phyloP scores from a whole-genome alignment of 1,140 invertebrate species.

The Neodiprion pinetum region DNA sequence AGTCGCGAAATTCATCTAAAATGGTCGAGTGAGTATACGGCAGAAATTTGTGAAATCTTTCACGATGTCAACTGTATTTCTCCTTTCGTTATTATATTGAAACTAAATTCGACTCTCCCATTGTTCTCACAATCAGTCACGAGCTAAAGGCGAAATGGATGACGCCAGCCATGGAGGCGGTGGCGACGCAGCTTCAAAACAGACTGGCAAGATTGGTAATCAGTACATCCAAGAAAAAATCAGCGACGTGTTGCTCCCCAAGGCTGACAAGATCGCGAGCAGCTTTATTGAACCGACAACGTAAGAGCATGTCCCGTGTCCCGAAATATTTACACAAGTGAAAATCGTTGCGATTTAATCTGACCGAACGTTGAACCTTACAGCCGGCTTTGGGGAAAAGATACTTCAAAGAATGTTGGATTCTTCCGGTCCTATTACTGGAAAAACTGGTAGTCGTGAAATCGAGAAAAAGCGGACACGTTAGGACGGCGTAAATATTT shows the following conservation, averaged over 20 bases:
- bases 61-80: not conserved
- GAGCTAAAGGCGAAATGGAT: conserved; percentile 53
- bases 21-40: conserved; percentile 46
- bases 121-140: conserved; percentile 30
- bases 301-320: not conserved
- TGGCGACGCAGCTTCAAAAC: conserved; percentile 27
- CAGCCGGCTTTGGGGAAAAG: not conserved
- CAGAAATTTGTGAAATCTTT: not conserved
- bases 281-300: not conserved
- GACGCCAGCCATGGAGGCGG: conserved; percentile 58
- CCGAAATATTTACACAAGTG: not conserved
- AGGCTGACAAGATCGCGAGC: not conserved
- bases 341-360: not conserved
- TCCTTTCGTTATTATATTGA: not conserved
- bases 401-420: not conserved
- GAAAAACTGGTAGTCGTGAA: no score
- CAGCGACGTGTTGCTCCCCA: not conserved
- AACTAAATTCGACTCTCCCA: not conserved
- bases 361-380: not conserved
- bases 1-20: conserved; percentile 40
- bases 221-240: not conserved
- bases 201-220: conserved; percentile 3
- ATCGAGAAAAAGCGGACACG: not conserved
- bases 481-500: not conserved
- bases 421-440: no score